Evolutionary conservation across 2,888 invertebrate species (phyloP).

Genomic region (Chloromyia formosa): DNA sequence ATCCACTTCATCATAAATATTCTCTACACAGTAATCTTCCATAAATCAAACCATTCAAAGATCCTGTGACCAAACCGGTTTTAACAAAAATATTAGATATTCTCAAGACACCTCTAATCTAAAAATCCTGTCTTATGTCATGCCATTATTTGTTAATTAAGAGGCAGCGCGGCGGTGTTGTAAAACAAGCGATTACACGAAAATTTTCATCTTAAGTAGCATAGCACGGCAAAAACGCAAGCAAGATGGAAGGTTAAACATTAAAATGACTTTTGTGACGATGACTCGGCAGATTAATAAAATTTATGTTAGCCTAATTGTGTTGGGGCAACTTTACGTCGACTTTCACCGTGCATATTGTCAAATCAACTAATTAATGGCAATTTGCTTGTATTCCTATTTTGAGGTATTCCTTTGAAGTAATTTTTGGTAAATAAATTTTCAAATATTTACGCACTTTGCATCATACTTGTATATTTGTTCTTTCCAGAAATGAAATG

Average conservation of each 20-base stretch:
- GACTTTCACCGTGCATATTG: background rate
- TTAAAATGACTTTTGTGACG: background rate
- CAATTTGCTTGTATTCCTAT: background rate
- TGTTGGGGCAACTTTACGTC: background rate
- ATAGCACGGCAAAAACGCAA: background rate
- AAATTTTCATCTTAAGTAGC: too few species aligned
- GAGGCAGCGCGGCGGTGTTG: background rate
- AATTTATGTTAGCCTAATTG: constrained; percentile 16
- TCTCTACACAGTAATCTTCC: too few species aligned
- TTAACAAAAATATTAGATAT: too few species aligned
- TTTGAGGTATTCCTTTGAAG: too few species aligned
- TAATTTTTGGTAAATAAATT: too few species aligned
- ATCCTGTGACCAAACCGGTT: too few species aligned
- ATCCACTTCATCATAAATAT: too few species aligned
- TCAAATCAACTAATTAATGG: constrained; percentile 4
- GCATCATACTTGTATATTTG: background rate
- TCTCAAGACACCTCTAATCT: too few species aligned
- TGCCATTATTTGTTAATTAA: constrained; percentile 18
- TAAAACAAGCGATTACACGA: background rate
- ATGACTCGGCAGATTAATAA: constrained; percentile 3
- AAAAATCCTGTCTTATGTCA: background rate
- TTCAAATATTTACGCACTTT: background rate
- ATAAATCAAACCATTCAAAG: too few species aligned
- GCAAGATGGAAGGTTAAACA: background rate
- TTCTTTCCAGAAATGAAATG: too few species aligned